phyloP scores from a whole-genome alignment of 92 coral and sea anemone species.

The Paramuricea clavata region DNA sequence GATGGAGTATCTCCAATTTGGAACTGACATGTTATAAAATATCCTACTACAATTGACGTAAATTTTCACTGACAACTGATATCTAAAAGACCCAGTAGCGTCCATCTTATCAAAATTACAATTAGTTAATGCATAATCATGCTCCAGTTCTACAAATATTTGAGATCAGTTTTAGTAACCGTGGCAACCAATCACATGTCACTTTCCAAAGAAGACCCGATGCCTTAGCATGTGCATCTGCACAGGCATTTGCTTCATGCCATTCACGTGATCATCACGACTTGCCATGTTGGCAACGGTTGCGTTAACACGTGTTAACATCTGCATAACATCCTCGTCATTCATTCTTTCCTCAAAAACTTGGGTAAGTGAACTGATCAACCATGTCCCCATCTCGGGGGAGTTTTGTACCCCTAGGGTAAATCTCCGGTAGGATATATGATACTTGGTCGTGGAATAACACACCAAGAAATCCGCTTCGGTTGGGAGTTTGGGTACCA shows the following conservation, averaged over 20 bases:
- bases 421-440: constrained; percentile 73
- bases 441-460: constrained; percentile 86
- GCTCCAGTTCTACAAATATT: not conserved
- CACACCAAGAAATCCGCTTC: constrained; percentile 88
- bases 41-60: too few relatives aligned
- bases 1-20: too few relatives aligned
- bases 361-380: constrained; percentile 78
- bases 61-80: too few relatives aligned
- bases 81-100: too few relatives aligned
- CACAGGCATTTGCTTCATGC: constrained; percentile 86
- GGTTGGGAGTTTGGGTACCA: constrained; percentile 86
- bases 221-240: constrained; percentile 89
- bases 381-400: constrained; percentile 88
- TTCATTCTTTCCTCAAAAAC: constrained; percentile 68
- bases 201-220: constrained; percentile 79
- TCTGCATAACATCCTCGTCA: constrained; percentile 84
- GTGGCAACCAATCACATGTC: too few relatives aligned
- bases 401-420: constrained; percentile 1
- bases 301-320: constrained; percentile 89
- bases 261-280: constrained; percentile 50
- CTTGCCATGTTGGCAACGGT: constrained; percentile 76
- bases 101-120: too few relatives aligned
- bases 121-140: not conserved
- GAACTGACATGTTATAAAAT: too few relatives aligned
- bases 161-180: not conserved